A percentile compares a stretch with the other conserved stretches of the same genome.
Conservation (phyloP, 2,113 vertebrate species). For the Tympanuchus pallidicinctus region DNA sequence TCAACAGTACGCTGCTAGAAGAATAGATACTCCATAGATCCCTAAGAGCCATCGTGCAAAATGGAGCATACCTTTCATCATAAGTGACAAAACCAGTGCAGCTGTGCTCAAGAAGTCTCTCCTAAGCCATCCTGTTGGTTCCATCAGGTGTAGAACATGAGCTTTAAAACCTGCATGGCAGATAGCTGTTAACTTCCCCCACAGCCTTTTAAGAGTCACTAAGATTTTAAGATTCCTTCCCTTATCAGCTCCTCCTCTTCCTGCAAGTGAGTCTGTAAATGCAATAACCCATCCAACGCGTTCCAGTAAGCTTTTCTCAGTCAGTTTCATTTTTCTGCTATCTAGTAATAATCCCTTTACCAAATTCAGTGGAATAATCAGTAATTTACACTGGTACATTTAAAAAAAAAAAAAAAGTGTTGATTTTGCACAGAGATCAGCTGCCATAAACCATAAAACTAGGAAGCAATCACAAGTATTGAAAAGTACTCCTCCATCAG, state of each 20-base stretch:
- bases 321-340: background rate
- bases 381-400: background rate
- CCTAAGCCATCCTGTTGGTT: background rate
- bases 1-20: background rate
- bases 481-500: background rate
- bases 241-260: background rate
- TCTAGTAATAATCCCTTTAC: background rate
- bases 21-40: background rate
- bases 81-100: background rate
- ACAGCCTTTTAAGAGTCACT: background rate
- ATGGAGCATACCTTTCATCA: background rate
- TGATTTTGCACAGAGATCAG: background rate
- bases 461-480: background rate
- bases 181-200: background rate
- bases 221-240: background rate
- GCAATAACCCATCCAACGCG: background rate
- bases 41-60: fast-evolving
- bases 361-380: background rate
- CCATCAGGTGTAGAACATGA: background rate
- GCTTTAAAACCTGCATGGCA: background rate
- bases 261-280: background rate
- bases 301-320: background rate
- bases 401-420: background rate
- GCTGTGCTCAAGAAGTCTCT: background rate
- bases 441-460: background rate